These are phyloP conservation scores for Chrysolina oricalcia DNA, from an alignment of 2,888 invertebrate genomes.

Conservation along the genomic window DNA sequence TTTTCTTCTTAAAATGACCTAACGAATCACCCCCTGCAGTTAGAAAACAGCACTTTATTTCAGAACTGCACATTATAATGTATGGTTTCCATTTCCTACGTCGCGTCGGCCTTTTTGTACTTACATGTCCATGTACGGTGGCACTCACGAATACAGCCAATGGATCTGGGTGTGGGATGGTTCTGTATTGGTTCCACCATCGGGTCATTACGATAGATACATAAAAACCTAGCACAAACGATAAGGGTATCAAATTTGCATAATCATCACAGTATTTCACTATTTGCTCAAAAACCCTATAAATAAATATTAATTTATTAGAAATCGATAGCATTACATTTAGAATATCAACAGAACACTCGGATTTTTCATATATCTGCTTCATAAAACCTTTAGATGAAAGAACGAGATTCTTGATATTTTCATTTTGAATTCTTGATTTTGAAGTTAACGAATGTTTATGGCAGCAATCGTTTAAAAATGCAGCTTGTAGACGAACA, in stretches of 20 bases:
- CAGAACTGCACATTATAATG: no score
- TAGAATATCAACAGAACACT: background rate
- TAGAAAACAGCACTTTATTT: no score
- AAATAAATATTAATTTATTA: constrained; percentile 53
- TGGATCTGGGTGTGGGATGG: constrained; percentile 91
- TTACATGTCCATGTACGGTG: constrained; percentile 85
- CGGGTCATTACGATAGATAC: constrained; percentile 93
- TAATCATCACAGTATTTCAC: constrained; percentile 90
- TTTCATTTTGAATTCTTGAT: no score
- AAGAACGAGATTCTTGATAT: no score
- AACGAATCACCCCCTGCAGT: no score
- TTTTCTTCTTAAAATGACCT: no score
- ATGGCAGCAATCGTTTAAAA: no score
- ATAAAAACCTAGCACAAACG: constrained; percentile 95
- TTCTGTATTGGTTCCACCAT: constrained; percentile 92
- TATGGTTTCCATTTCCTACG: no score
- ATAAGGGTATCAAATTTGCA: constrained; percentile 90
- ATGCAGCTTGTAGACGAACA: constrained; percentile 29
- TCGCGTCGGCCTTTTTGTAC: background rate
- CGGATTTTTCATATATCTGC: no score
- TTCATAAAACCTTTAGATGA: no score
- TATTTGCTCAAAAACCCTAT: constrained; percentile 86
- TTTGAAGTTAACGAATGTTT: no score
- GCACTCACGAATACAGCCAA: constrained; percentile 90
- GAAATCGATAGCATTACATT: constrained; percentile 12